Evolutionary conservation across 1,140 invertebrate genomes (phyloP).

Genomic region (Cephus cinctus): DNA sequence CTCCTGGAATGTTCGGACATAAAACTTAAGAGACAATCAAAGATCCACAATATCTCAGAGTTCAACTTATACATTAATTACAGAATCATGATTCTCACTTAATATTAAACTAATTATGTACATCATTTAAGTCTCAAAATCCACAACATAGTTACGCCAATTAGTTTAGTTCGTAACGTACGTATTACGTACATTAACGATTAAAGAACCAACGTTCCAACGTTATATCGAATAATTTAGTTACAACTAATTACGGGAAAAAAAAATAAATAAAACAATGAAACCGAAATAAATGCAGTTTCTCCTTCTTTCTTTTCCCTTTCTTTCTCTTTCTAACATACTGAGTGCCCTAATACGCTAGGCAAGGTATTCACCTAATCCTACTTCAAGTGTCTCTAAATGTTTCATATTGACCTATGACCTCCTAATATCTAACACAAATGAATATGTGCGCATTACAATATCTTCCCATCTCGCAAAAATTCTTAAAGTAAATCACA

Average conservation of each 20-base stretch:
- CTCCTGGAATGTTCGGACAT: conserved; percentile 13
- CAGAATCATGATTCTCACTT: conserved; percentile 17
- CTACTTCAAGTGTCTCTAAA: conserved; percentile 27
- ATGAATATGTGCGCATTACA: conserved; percentile 32
- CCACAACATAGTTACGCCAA: conserved; percentile 17
- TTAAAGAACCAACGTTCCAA: too few relatives aligned
- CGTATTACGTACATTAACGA: conserved; percentile 14
- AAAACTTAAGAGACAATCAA: neutral
- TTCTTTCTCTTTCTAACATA: too few relatives aligned
- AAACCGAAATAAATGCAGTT: too few relatives aligned
- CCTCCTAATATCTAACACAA: conserved; percentile 38
- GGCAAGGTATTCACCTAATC: conserved; percentile 22
- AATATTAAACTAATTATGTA: conserved; percentile 28
- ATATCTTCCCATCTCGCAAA: conserved; percentile 14
- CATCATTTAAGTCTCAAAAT: conserved; percentile 27
- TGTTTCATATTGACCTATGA: conserved; percentile 23
- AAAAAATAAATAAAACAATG: too few relatives aligned
- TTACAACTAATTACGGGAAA: too few relatives aligned
- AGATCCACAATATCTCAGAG: neutral
- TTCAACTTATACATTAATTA: conserved; percentile 6
- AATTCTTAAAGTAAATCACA: conserved; percentile 33
- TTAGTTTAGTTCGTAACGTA: conserved; percentile 13
- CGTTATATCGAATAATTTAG: too few relatives aligned
- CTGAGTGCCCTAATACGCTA: too few relatives aligned
- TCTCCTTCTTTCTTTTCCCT: too few relatives aligned